Percentiles rank a stretch among this genome's conserved stretches.
Evolutionary conservation across 2,113 vertebrate genomes (phyloP).

Genomic region (Cygnus buccinator): DNA sequence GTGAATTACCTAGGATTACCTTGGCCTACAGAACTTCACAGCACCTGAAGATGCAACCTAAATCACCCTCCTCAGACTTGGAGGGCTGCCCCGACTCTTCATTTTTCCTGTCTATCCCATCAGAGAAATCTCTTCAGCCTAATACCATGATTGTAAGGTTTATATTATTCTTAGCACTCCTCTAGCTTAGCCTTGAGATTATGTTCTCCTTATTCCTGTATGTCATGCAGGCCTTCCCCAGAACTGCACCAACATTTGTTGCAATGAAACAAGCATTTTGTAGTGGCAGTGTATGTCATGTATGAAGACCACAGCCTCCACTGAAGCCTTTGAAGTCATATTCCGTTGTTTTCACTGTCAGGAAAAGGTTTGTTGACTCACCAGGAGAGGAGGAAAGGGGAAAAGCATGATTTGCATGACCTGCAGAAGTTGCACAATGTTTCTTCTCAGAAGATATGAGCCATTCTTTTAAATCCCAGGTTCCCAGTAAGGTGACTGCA

Average conservation of each 20-base stretch:
- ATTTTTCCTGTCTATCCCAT: not conserved
- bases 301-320: not conserved
- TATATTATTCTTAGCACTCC: not conserved
- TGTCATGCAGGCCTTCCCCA: fast-evolving
- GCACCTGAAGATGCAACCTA: not conserved
- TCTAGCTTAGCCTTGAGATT: not conserved
- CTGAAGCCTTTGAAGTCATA: not conserved
- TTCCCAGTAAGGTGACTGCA: not conserved
- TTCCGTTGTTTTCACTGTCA: not conserved
- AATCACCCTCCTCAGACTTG: not conserved
- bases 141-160: not conserved
- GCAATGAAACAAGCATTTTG: not conserved
- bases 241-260: not conserved
- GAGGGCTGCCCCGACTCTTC: not conserved
- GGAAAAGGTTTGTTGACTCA: not conserved
- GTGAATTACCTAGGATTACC: not conserved
- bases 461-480: not conserved
- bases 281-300: not conserved
- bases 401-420: not conserved
- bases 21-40: not conserved
- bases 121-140: not conserved
- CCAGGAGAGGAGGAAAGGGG: not conserved
- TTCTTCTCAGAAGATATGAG: not conserved
- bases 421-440: not conserved
- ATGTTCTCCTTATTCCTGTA: not conserved